Evolutionary conservation across 2,113 vertebrate genomes (phyloP).

Genomic region (Oncorhynchus gorbuscha): DNA sequence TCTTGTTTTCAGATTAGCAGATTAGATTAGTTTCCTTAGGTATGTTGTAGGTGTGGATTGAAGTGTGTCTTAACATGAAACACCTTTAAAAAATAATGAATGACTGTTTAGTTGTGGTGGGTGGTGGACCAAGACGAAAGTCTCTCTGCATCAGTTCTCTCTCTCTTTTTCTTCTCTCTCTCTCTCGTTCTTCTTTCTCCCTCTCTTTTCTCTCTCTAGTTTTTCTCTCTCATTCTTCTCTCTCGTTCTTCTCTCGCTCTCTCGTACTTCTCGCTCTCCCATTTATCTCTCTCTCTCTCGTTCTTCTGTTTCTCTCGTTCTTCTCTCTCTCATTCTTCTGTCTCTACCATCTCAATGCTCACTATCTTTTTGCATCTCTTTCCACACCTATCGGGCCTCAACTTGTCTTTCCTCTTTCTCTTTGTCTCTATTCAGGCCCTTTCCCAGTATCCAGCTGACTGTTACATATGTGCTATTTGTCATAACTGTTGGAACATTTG

Average conservation of each 20-base stretch:
- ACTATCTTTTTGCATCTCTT: neutral
- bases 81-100: slow-evolving; percentile 74
- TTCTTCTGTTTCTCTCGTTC: too few species aligned
- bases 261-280: too few species aligned
- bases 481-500: neutral
- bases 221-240: too few species aligned
- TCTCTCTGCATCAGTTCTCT: slow-evolving; percentile 4
- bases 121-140: slow-evolving; percentile 61
- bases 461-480: neutral
- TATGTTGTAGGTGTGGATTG: slow-evolving; percentile 80
- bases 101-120: slow-evolving; percentile 62
- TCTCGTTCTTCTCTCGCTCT: too few species aligned
- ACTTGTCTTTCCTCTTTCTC: neutral
- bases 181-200: too few species aligned
- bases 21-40: slow-evolving; percentile 61
- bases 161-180: too few species aligned
- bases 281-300: too few species aligned
- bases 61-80: slow-evolving; percentile 67
- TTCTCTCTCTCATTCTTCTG: slow-evolving; percentile 1
- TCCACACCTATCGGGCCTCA: neutral
- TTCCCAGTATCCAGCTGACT: neutral
- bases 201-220: too few species aligned
- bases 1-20: too few species aligned
- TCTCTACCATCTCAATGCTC: neutral
- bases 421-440: too few species aligned